Evolutionary conservation across 1,140 invertebrate species (phyloP), one percentile per base, ranked within the genome.

Genomic region (Hyposmocoma kahamanoa): DNA sequence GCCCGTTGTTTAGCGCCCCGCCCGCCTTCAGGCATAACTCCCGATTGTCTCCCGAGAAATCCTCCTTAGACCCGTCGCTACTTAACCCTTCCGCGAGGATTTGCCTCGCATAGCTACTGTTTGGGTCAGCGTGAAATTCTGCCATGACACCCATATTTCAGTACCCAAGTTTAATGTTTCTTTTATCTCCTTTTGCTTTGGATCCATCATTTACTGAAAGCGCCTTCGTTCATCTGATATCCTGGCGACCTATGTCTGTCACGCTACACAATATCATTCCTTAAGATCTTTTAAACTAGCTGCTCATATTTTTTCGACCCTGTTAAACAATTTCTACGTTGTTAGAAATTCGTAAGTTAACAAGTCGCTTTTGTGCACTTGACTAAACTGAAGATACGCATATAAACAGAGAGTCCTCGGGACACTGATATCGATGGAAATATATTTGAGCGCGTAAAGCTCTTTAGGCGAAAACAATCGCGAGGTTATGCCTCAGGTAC

Each of bases 91-190:
- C 72, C 56, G 56, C 59, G 67, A 71, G 67, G 63, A 72, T 67
- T 80, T 65, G 54, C 59, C 67, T 71, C 71, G 19, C 34, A 41
- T 82, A 79, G 67, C 81, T 79, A 49, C 72, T 72, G 78, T 81
- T 79, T 81, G 76, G 81, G 81, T 82, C 81, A 82, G 81, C 75
- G 76, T 74, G 64, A 84, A 80, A 76, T 81, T 82, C 66, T 66
- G 59, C 59, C 55, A 53, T 59, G 67, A 56, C 68, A 64, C 67
- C 63, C 62, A 50, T 61, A 56, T 67, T 59, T 58, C 58, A 24
- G 36, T 11, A 9, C 43, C 46, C 30, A 53, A 46, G 43, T 53
- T 39, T 51, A 62, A 64, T 61, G 64, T 67, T 67, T 70, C 67
- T 69, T 67, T 66, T 66, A 72, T 70, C 68, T 47, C 42, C 22